Base-by-base conservation (phyloP, 1,140 invertebrate species). In the Phymastichus coffea region DNA sequence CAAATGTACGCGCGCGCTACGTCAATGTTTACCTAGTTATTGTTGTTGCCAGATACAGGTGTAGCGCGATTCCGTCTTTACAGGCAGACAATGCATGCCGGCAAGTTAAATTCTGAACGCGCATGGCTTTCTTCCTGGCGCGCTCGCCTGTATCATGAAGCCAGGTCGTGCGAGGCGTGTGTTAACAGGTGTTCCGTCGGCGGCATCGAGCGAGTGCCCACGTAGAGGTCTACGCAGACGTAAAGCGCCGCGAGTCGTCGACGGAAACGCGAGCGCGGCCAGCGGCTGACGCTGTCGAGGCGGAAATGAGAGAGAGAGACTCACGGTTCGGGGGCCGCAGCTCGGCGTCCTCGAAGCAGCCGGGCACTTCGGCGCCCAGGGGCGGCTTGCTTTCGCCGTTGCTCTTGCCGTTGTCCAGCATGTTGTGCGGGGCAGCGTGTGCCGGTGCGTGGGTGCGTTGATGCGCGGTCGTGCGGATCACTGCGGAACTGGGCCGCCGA, bases 271-370 rank as follows among this genome's bases (percentile, higher is more conserved):
- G n/a, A n/a, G n/a, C n/a, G n/a, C n/a, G n/a, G n/a, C n/a, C n/a
- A n/a, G n/a, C n/a, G n/a, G n/a, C n/a, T n/a, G n/a, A n/a, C n/a
- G n/a, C n/a, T n/a, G 44, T 43, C 20, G 2, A 14, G 38, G 19
- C 23, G 25, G 20, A 28, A 44, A 30, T 44, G 44, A 17, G 38
- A 43, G 14, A 14, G 30, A 14, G 30, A 33, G 17, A 66, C 68
- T 65, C 38, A 75, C 73, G 22, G 52, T 60, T 57, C 0, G 71
- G 66, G 7, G 28, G 7, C 0, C 63, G 35, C 2, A 63, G 46
- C 62, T 74, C 70, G 0, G 54, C 38, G n/a, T n/a, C n/a, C 10
- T 73, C 70, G 52, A 71, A 66, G 7, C 57, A 28, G 15, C 72
- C 40, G 7, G 51, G 43, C 25, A 14, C 30, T 10, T 58, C 19